Conservation (phyloP, 2,113 vertebrate genomes). For the Phyllopteryx taeniolatus region DNA sequence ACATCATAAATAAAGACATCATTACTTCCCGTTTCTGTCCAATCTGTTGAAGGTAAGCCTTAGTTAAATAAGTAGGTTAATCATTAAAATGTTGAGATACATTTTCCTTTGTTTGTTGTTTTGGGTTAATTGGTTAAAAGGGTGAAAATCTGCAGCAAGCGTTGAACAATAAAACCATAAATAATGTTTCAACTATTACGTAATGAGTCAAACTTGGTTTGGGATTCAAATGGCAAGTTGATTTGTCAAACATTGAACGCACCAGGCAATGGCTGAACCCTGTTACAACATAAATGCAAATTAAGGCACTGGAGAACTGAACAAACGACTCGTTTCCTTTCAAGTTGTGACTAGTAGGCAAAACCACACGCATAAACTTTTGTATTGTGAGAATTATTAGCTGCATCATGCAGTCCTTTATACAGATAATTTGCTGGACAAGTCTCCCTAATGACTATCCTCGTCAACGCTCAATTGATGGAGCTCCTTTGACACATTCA, state of each 20-base stretch:
- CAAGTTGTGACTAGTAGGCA: neutral
- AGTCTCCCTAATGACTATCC: constrained; percentile 35
- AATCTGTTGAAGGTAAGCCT: neutral
- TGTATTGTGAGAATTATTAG: neutral
- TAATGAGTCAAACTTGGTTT: constrained; percentile 7
- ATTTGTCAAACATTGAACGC: neutral
- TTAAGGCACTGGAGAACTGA: constrained; percentile 7
- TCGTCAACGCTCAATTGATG: constrained; percentile 36
- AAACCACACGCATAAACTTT: neutral
- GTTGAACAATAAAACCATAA: neutral
- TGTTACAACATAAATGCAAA: neutral
- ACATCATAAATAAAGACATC: neutral
- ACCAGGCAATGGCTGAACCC: constrained; percentile 2
- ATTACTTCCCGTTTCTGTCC: neutral
- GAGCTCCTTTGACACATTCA: constrained; percentile 34
- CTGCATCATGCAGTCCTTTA: neutral
- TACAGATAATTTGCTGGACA: constrained; percentile 9
- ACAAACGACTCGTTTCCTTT: constrained; percentile 12
- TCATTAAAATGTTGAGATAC: neutral
- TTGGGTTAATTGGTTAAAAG: neutral
- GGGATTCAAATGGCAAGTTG: constrained; percentile 2
- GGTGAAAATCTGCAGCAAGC: neutral
- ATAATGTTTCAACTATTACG: neutral
- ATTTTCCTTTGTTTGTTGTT: too few relatives aligned
- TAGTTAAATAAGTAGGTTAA: neutral